These are phyloP conservation scores for Teinopalpus imperialis DNA, from an alignment of 2,888 invertebrate species.

Conservation along the genomic window DNA sequence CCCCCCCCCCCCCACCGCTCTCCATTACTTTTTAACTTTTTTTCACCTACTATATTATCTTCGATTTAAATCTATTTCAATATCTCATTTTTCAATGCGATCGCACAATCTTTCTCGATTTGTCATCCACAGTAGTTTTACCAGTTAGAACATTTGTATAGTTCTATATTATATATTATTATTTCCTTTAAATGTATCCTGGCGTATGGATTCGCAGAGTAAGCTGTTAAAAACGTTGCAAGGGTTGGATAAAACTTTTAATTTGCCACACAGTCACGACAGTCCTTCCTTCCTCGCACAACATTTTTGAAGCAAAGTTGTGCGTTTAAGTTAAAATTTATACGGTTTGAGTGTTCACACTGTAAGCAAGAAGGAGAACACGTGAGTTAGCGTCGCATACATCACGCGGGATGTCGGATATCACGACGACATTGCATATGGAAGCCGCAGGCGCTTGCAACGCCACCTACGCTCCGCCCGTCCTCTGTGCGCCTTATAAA, in stretches of 20 bases:
- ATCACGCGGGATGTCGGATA: constrained; percentile 69
- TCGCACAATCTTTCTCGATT: constrained; percentile 38
- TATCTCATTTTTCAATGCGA: constrained; percentile 62
- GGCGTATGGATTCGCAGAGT: constrained; percentile 27
- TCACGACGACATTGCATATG: constrained; percentile 61
- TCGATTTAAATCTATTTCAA: constrained; percentile 62
- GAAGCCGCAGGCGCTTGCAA: constrained; percentile 41
- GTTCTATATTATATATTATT: too few relatives aligned
- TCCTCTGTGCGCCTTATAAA: constrained; percentile 29
- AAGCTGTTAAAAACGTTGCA: constrained; percentile 44
- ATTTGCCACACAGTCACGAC: constrained; percentile 65
- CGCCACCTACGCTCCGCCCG: constrained; percentile 28
- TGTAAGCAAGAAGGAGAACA: constrained; percentile 66
- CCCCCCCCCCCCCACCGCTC: constrained; percentile 28
- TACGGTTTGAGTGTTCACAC: constrained; percentile 60
- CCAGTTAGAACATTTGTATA: constrained; percentile 30
- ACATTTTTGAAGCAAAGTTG: constrained; percentile 65
- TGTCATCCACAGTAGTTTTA: constrained; percentile 13
- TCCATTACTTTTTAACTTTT: constrained; percentile 30
- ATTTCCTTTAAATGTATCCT: too few relatives aligned
- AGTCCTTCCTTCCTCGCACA: too few relatives aligned
- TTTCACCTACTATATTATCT: constrained; percentile 59
- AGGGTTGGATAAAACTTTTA: constrained; percentile 70
- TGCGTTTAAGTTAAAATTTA: constrained; percentile 72
- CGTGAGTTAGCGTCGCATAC: constrained; percentile 64